Conservation (phyloP, 2,113 vertebrate genomes). For the Neogale vison region DNA sequence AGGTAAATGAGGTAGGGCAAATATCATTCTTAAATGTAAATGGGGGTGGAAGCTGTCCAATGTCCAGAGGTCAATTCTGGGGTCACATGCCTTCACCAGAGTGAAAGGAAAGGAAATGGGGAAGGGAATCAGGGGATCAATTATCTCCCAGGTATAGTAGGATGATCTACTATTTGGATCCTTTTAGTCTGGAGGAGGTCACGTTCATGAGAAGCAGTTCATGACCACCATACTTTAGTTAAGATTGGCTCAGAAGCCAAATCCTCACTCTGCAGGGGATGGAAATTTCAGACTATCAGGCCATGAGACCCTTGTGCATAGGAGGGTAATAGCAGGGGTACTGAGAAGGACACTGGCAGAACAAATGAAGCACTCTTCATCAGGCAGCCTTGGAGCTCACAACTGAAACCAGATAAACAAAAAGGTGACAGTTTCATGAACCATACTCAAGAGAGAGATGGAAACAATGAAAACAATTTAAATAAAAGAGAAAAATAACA, state of each 20-base stretch:
- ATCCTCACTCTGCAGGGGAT: not conserved
- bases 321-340: fast-evolving
- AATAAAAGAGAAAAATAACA: not conserved
- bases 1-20: not conserved
- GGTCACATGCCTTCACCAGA: not conserved
- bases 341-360: not conserved
- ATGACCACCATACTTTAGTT: not conserved
- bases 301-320: not conserved
- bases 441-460: not conserved
- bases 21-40: not conserved
- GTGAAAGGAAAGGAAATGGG: not conserved
- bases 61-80: not conserved
- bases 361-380: fast-evolving
- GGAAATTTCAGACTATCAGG: not conserved
- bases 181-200: not conserved
- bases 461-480: not conserved
- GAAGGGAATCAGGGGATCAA: not conserved
- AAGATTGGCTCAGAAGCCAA: not conserved
- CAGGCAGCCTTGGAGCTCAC: not conserved
- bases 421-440: not conserved
- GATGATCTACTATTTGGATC: not conserved
- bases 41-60: not conserved
- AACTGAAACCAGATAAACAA: not conserved
- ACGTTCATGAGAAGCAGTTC: not conserved
- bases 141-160: not conserved